Evolutionary conservation across 2,888 invertebrate species (phyloP), one percentile per base, ranked within the genome.

Genomic region (Cephus runcator): DNA sequence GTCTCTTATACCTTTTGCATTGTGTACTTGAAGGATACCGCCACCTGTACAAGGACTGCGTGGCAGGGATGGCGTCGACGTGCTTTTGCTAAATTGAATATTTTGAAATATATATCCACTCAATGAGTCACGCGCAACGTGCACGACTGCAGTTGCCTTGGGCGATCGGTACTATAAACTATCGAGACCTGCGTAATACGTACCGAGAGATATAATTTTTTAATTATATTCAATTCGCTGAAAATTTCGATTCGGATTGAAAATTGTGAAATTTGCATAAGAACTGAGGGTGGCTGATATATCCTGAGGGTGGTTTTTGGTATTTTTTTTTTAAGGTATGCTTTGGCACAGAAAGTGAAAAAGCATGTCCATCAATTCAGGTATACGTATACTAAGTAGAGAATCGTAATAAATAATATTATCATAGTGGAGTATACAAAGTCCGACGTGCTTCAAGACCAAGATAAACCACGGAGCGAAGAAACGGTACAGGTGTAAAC

Each of bases 401-500:
- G 9, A 23, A 56, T 56, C 23, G 40, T 23, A 31, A 71, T 71
- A 34, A 71, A 81, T 83, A 86, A 82, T 84, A 87, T 86, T 85
- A 87, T 83, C 80, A 85, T 85, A 87, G 87, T 87, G 83, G 84
- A 78, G 6, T 33, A 71, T 33, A 30, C 71, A 33, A 31, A 71
- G 12, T 15, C n/a, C 71, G 31, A 15, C 12, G 71, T 15, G 31
- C 15, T 69, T 69, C 35, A 68, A 81, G 79, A 78, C 73, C 36
- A 77, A 82, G 83, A 84, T 87, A 86, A 85, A 86, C 83, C 79
- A 81, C 80, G 78, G 75, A 76, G 78, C 71, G 81, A 79, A 81
- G 81, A 77, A 71, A 79, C 81, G 77, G 81, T 83, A 86, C 87
- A 88, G 88, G 88, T 89, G 89, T 89, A 89, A 90, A 89, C 87